A percentile compares a stretch with the other conserved stretches of the same genome.
Conservation (phyloP, 1,140 invertebrate species). For the Drosophila bocqueti region DNA sequence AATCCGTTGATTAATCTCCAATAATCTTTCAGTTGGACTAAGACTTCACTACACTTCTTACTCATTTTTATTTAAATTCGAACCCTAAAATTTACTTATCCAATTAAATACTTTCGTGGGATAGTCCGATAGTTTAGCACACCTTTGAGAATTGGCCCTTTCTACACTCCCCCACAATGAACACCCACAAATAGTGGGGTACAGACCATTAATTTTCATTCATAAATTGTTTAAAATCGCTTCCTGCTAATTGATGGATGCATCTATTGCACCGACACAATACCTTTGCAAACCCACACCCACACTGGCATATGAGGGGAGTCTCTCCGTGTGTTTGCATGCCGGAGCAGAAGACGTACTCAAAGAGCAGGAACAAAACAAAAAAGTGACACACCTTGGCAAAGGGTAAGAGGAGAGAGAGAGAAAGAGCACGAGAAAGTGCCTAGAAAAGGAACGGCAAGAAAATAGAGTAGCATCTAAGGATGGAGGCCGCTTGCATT, state of each 20-base stretch:
- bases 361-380: slow-evolving; percentile 77
- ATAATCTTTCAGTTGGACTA: not conserved
- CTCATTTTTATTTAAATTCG: not conserved
- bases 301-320: not conserved
- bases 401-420: slow-evolving; percentile 28
- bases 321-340: slow-evolving; percentile 10
- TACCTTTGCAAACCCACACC: slow-evolving; percentile 12
- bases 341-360: slow-evolving; percentile 32
- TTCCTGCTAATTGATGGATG: slow-evolving; percentile 63
- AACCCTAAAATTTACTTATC: not conserved
- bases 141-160: not conserved
- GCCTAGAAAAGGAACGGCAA: slow-evolving; percentile 23
- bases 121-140: not conserved
- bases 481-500: slow-evolving; percentile 49
- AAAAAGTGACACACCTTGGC: slow-evolving; percentile 81
- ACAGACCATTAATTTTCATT: slow-evolving; percentile 66
- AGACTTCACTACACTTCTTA: not conserved
- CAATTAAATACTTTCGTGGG: not conserved
- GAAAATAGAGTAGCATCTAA: slow-evolving; percentile 33
- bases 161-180: not conserved
- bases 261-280: slow-evolving; percentile 12
- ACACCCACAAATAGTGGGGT: slow-evolving; percentile 6
- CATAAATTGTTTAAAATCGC: slow-evolving; percentile 68
- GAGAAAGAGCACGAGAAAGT: slow-evolving; percentile 16
- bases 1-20: not conserved